Conservation (phyloP, 1,140 invertebrate genomes). For the Zelostemma sp. region DNA sequence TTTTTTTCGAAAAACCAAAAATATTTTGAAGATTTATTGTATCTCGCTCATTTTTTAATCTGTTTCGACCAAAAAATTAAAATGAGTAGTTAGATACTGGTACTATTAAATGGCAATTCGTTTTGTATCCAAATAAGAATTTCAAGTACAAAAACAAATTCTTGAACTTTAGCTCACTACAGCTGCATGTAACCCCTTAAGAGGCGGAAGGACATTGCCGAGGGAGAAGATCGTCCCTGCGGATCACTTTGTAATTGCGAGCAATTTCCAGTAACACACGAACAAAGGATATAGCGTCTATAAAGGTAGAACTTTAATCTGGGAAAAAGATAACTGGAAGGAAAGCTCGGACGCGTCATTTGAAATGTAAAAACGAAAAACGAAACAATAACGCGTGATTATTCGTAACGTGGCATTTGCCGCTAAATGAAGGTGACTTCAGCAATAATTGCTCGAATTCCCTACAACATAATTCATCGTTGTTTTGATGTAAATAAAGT, state of each 20-base stretch:
- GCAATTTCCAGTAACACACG: not conserved
- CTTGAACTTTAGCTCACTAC: no score
- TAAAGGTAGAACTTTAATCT: not conserved
- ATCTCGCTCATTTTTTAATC: no score
- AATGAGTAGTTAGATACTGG: no score
- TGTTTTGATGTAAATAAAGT: not conserved
- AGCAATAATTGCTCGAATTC: constrained; percentile 8
- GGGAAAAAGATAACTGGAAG: not conserved
- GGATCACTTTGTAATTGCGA: not conserved
- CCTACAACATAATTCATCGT: constrained; percentile 5
- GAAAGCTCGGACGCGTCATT: not conserved
- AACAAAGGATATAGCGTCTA: not conserved
- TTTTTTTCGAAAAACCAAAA: no score
- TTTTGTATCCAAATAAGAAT: no score
- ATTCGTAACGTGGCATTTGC: not conserved
- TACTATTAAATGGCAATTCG: no score
- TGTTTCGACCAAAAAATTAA: no score
- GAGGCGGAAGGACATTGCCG: constrained; percentile 14
- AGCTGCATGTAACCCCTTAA: no score
- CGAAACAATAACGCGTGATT: constrained; percentile 9
- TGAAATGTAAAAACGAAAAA: not conserved
- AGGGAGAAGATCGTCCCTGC: constrained; percentile 10
- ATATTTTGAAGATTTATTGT: no score
- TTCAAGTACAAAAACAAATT: no score
- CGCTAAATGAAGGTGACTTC: not conserved